Evolutionary conservation across 1,140 invertebrate genomes (phyloP).

Genomic region (Oncopeltus fasciatus): DNA sequence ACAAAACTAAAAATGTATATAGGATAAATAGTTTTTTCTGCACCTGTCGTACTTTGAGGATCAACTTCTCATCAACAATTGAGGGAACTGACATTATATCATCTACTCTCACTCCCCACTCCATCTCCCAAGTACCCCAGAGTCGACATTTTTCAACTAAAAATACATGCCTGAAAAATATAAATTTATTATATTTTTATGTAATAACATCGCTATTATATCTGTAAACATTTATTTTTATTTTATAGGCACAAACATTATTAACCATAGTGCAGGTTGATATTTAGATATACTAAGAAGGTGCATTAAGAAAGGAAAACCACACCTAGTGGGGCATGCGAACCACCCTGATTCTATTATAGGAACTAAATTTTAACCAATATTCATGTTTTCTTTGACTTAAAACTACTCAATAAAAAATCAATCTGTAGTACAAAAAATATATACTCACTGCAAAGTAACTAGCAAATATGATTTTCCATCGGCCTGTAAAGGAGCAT

Average conservation of each 20-base stretch:
- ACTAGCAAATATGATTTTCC: conserved; percentile 40
- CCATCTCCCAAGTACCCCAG: conserved; percentile 59
- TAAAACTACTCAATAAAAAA: no score
- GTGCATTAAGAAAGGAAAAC: no score
- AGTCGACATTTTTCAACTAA: conserved; percentile 51
- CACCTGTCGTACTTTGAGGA: conserved; percentile 59
- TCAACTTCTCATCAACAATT: conserved; percentile 45
- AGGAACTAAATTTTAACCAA: no score
- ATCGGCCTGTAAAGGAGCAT: conserved; percentile 43
- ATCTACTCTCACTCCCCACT: conserved; percentile 59
- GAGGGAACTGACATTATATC: conserved; percentile 54
- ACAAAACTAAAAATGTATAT: no score
- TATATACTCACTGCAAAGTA: conserved; percentile 43
- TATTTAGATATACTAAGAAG: no score
- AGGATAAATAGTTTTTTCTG: no score
- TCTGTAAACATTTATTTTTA: background rate
- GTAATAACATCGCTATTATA: no score
- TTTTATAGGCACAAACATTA: background rate
- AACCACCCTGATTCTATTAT: no score
- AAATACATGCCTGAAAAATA: conserved; percentile 50
- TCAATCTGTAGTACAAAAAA: background rate
- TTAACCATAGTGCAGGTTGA: conserved; percentile 28
- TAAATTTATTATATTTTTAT: no score
- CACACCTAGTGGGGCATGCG: no score
- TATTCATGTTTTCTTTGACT: no score